A percentile compares a stretch with the other conserved stretches of the same genome.
These are phyloP conservation scores for Paramormyrops hopkinsi DNA, from an alignment of 2,797 vertebrate species.

Conservation along the genomic window DNA sequence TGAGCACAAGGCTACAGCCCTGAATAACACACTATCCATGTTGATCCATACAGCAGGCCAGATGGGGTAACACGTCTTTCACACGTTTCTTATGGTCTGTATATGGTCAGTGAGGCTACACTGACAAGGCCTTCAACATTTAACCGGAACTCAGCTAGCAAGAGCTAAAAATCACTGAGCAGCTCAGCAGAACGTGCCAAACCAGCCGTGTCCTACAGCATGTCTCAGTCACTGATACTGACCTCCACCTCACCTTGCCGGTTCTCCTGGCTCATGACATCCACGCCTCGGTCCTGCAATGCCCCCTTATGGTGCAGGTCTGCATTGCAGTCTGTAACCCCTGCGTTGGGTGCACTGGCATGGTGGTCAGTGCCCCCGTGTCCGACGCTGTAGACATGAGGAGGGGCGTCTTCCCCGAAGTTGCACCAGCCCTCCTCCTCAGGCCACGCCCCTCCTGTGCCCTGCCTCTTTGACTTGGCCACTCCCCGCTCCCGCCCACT, in stretches of 20 bases:
- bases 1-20: neutral
- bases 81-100: neutral
- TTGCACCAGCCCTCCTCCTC: neutral
- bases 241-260: constrained; percentile 54
- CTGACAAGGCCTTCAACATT: neutral
- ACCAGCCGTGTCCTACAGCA: neutral
- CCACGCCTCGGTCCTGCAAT: constrained; percentile 44
- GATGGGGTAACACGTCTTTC: neutral
- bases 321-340: neutral
- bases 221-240: constrained; percentile 46
- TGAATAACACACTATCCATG: neutral
- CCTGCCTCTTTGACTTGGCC: constrained; percentile 29
- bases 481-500: constrained; percentile 41
- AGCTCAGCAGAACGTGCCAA: neutral
- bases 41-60: neutral
- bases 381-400: no score
- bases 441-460: neutral
- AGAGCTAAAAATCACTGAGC: neutral
- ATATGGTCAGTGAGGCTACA: neutral
- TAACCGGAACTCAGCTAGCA: neutral
- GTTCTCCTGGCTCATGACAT: constrained; percentile 40
- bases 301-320: constrained; percentile 41
- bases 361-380: neutral
- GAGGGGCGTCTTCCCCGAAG: neutral
- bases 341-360: neutral